These are phyloP conservation scores for Plebejus argus DNA, from an alignment of 2,888 invertebrate genomes.

Conservation along the genomic window DNA sequence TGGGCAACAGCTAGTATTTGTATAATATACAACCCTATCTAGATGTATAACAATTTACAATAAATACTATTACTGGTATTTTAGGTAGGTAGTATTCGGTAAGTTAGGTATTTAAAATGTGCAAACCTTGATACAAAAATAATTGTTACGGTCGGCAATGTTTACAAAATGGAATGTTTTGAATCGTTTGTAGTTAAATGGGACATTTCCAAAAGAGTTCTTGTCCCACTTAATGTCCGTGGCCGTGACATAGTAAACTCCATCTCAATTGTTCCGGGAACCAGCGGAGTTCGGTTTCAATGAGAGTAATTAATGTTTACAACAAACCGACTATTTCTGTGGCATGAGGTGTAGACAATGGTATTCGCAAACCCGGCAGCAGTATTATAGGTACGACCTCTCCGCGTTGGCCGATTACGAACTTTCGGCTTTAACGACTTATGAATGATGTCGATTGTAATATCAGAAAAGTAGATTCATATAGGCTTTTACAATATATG, in stretches of 20 bases:
- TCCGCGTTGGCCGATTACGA: neutral
- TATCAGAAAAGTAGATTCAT: neutral
- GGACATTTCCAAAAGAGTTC: conserved; percentile 5
- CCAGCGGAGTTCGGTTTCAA: conserved; percentile 22
- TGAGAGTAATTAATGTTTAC: conserved; percentile 30
- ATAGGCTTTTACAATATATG: no score
- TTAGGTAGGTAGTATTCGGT: no score
- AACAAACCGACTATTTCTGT: conserved; percentile 22
- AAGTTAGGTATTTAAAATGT: no score
- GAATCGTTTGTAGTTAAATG: neutral
- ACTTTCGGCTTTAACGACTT: neutral
- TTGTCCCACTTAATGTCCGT: conserved; percentile 5
- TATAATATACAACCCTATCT: no score
- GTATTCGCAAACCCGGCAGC: neutral
- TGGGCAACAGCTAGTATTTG: no score
- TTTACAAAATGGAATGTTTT: neutral
- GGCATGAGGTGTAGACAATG: conserved; percentile 2
- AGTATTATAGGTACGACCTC: neutral
- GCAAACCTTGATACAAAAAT: no score
- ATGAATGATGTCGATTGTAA: neutral
- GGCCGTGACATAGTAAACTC: conserved; percentile 27
- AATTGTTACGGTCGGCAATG: neutral
- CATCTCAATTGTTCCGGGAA: conserved; percentile 28
- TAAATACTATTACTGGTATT: no score
- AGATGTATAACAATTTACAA: no score